phyloP scores from a whole-genome alignment of 1,140 invertebrate species.

The Reticulitermes speratus region DNA sequence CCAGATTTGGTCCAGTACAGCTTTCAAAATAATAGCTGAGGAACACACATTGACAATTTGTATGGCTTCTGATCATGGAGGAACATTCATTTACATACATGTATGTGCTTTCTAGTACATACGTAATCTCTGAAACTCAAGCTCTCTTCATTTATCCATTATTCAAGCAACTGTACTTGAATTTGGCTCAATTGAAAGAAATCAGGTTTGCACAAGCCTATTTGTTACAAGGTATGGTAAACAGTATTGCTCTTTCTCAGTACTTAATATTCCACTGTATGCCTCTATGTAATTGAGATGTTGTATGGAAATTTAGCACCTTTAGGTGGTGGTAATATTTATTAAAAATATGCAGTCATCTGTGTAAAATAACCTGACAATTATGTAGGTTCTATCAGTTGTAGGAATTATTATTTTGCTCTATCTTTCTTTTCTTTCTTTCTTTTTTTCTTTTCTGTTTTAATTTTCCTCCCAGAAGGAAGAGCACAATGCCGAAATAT shows the following conservation, averaged over 20 bases:
- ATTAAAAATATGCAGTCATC: not conserved
- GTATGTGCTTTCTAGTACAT: too few relatives aligned
- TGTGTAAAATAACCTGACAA: not conserved
- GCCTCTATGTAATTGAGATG: not conserved
- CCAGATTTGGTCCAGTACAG: too few relatives aligned
- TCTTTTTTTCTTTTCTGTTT: slow-evolving; percentile 40
- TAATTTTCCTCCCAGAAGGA: slow-evolving; percentile 61
- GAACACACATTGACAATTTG: too few relatives aligned
- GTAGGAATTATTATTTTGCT: not conserved
- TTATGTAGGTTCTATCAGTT: not conserved
- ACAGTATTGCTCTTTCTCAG: not conserved
- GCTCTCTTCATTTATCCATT: not conserved
- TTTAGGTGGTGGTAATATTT: not conserved
- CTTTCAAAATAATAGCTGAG: too few relatives aligned
- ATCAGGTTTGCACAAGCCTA: not conserved
- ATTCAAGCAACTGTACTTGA: not conserved
- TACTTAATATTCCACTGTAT: not conserved
- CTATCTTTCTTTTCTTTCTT: slow-evolving; percentile 38
- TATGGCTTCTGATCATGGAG: too few relatives aligned
- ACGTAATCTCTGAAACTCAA: not conserved
- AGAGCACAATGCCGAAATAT: slow-evolving; percentile 82
- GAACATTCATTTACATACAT: too few relatives aligned
- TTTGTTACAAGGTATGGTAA: not conserved
- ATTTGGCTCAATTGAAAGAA: not conserved
- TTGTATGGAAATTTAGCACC: not conserved